phyloP scores from a whole-genome alignment of 2,113 vertebrate genomes.

The Excalfactoria chinensis region DNA sequence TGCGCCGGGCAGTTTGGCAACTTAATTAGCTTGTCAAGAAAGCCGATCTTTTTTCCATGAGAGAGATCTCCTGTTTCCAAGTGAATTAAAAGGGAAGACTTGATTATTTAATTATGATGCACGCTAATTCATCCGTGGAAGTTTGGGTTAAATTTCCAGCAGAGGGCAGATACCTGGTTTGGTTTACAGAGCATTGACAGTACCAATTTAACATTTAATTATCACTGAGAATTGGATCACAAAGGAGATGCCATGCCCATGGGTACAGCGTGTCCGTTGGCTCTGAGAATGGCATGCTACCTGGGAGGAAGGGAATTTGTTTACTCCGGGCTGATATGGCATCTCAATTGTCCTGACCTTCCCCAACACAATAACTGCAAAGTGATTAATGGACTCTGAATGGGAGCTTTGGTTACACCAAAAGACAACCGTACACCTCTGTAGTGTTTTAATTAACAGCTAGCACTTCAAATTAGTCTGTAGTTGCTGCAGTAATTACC shows the following conservation, averaged over 20 bases:
- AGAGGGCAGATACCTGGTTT: slow-evolving; percentile 76
- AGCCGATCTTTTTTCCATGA: slow-evolving; percentile 76
- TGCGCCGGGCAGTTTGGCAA: slow-evolving; percentile 66
- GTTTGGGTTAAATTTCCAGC: slow-evolving; percentile 86
- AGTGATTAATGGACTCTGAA: slow-evolving; percentile 85
- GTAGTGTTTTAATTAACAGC: slow-evolving; percentile 90
- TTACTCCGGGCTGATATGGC: slow-evolving; percentile 72
- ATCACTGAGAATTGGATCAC: slow-evolving; percentile 78
- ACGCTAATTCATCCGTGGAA: slow-evolving; percentile 86
- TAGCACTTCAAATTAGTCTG: slow-evolving; percentile 80
- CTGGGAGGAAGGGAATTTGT: slow-evolving; percentile 78
- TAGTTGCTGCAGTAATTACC: slow-evolving; percentile 81
- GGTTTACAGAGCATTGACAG: slow-evolving; percentile 84
- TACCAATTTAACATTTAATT: slow-evolving; percentile 87
- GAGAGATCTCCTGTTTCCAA: slow-evolving; percentile 84
- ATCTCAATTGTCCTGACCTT: slow-evolving; percentile 80
- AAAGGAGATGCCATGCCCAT: slow-evolving; percentile 67
- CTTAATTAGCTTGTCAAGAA: slow-evolving; percentile 80
- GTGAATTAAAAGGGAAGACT: slow-evolving; percentile 81
- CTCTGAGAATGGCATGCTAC: slow-evolving; percentile 46
- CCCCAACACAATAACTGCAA: slow-evolving; percentile 81
- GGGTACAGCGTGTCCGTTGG: slow-evolving; percentile 47
- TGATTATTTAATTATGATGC: slow-evolving; percentile 98
- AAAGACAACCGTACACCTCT: slow-evolving; percentile 82
- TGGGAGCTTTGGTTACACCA: slow-evolving; percentile 85